A percentile compares a stretch with the other conserved stretches of the same genome.
Evolutionary conservation across 2,888 invertebrate species (phyloP).

Genomic region (Netelia inedita): DNA sequence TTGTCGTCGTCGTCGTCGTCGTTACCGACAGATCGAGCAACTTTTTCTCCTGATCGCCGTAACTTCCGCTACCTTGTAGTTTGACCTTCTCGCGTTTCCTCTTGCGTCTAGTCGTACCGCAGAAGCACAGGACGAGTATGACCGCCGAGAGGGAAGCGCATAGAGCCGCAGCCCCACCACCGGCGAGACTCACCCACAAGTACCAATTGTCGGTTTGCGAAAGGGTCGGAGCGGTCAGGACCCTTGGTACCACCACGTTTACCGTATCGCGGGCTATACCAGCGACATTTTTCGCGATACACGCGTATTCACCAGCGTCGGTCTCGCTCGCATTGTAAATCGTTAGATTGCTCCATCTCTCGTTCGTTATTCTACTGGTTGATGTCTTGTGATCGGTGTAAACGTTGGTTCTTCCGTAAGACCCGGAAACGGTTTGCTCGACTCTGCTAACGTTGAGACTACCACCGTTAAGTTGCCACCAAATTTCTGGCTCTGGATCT

Average conservation of each 20-base stretch:
- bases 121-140: conserved; percentile 86
- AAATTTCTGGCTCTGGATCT: conserved; percentile 93
- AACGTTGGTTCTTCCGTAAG: conserved; percentile 76
- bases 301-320: conserved; percentile 94
- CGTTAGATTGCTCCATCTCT: conserved; percentile 93
- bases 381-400: conserved; percentile 56
- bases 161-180: conserved; percentile 90
- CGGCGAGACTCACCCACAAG: conserved; percentile 90
- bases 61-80: conserved; percentile 92
- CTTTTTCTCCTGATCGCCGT: conserved; percentile 95
- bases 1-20: conserved; percentile 86
- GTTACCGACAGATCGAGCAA: conserved; percentile 93
- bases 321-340: conserved; percentile 93
- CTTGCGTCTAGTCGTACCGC: conserved; percentile 85
- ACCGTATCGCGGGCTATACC: conserved; percentile 86
- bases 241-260: conserved; percentile 89
- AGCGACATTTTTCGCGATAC: conserved; percentile 90
- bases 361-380: conserved; percentile 54
- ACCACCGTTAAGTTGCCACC: conserved; percentile 93
- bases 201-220: conserved; percentile 91
- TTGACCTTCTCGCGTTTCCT: conserved; percentile 88
- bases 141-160: conserved; percentile 88
- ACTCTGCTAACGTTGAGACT: conserved; percentile 85
- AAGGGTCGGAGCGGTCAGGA: conserved; percentile 92
- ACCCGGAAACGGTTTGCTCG: conserved; percentile 73